Evolutionary conservation across 2,888 invertebrate genomes (phyloP).

Genomic region (Corythucha ciliata): DNA sequence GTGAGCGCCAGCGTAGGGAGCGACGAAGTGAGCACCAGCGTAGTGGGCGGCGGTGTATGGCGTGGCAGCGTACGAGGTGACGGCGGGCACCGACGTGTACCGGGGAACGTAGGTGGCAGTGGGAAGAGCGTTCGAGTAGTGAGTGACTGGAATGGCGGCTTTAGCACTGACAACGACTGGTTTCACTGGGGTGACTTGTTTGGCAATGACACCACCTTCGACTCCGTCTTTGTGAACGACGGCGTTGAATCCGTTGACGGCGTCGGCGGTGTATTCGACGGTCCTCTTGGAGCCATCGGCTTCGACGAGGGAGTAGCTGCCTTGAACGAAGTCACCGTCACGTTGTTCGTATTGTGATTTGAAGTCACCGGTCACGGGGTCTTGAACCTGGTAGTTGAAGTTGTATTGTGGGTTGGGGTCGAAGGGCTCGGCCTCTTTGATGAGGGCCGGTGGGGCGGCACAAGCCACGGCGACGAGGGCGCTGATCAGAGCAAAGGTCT

Average conservation of each 20-base stretch:
- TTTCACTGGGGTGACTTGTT: conserved; percentile 3
- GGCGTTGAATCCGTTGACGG: conserved; percentile 22
- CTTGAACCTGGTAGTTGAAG: conserved; percentile 16
- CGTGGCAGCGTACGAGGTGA: conserved; percentile 9
- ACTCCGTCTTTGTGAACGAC: conserved; percentile 12
- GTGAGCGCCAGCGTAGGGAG: conserved; percentile 1
- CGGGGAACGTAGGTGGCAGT: neutral
- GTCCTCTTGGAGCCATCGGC: conserved; percentile 18
- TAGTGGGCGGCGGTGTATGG: conserved; percentile 2
- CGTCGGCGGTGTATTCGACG: conserved; percentile 20
- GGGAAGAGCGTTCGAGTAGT: neutral
- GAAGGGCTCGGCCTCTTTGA: conserved; percentile 10
- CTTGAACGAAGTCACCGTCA: conserved; percentile 18
- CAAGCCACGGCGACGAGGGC: conserved; percentile 17
- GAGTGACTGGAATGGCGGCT: neutral
- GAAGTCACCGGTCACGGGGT: conserved; percentile 13
- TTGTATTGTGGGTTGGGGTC: conserved; percentile 20
- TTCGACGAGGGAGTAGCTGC: conserved; percentile 20
- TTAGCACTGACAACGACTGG: conserved; percentile 1
- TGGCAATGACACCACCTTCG: conserved; percentile 5
- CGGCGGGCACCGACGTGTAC: conserved; percentile 5
- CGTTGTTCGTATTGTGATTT: conserved; percentile 12
- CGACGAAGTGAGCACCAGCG: conserved; percentile 2
- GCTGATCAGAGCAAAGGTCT: too few species aligned
- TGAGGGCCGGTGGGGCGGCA: conserved; percentile 14